Conservation (phyloP, 2,888 invertebrate genomes). For the Aplocera efformata region DNA sequence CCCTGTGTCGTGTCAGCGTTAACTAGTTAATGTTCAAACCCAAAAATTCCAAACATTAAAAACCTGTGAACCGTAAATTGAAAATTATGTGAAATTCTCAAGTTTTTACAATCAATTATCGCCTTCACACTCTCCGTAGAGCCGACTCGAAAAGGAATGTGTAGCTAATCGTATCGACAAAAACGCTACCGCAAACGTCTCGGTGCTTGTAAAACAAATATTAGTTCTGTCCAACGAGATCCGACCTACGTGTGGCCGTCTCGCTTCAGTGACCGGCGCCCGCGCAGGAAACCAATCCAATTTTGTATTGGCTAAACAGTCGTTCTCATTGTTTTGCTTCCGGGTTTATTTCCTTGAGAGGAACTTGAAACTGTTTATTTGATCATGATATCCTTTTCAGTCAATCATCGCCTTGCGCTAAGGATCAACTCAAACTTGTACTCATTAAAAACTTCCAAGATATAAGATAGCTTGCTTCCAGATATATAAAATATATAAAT, state of each 20-base stretch:
- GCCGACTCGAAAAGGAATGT: constrained; percentile 33
- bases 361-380: constrained; percentile 22
- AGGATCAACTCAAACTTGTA: too few species aligned
- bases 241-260: constrained; percentile 48
- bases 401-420: not conserved
- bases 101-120: constrained; percentile 18
- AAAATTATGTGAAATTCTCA: constrained; percentile 16
- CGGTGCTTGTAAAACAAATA: constrained; percentile 50
- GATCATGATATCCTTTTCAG: constrained; percentile 4
- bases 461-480: too few species aligned
- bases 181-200: constrained; percentile 36
- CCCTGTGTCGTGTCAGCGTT: too few species aligned
- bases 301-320: constrained; percentile 37
- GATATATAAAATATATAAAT: too few species aligned
- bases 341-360: constrained; percentile 40
- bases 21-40: not conserved
- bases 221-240: constrained; percentile 58
- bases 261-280: constrained; percentile 39
- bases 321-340: constrained; percentile 41
- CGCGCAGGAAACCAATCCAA: constrained; percentile 47
- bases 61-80: constrained; percentile 19
- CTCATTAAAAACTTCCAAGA: too few species aligned
- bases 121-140: constrained; percentile 28
- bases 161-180: constrained; percentile 35
- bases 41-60: not conserved